Percentiles rank a stretch among this genome's conserved stretches.
Conservation (phyloP, 2,797 vertebrate species). For the Scyliorhinus canicula region DNA sequence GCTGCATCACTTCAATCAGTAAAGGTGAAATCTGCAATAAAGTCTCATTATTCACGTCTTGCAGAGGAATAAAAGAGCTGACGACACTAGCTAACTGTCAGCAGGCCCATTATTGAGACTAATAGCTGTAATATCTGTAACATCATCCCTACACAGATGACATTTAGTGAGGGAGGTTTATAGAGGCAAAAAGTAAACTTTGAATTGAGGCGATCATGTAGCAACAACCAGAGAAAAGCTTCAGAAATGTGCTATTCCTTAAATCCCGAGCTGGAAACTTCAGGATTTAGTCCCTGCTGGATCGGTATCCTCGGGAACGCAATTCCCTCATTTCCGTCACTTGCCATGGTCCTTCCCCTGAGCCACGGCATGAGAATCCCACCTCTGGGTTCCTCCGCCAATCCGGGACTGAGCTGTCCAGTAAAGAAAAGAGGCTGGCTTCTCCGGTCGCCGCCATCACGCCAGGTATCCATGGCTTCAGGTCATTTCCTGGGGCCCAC, state of each 20-base stretch:
- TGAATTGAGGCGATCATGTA: not conserved
- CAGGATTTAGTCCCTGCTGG: not conserved
- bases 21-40: not conserved
- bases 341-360: too few relatives aligned
- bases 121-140: constrained; percentile 23
- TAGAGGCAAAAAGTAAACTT: not conserved
- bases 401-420: too few relatives aligned
- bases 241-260: not conserved
- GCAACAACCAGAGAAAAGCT: not conserved
- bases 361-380: too few relatives aligned
- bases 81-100: not conserved
- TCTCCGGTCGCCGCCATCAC: too few relatives aligned
- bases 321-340: too few relatives aligned
- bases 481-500: too few relatives aligned
- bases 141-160: not conserved
- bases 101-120: not conserved
- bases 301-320: too few relatives aligned
- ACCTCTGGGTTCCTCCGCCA: too few relatives aligned
- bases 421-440: too few relatives aligned
- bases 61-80: not conserved
- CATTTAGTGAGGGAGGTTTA: not conserved
- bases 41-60: not conserved
- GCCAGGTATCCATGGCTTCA: too few relatives aligned
- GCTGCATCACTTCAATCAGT: not conserved
- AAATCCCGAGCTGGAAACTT: not conserved